Evolutionary conservation across 2,888 invertebrate genomes (phyloP).

Genomic region (Hydropsyche betteni): DNA sequence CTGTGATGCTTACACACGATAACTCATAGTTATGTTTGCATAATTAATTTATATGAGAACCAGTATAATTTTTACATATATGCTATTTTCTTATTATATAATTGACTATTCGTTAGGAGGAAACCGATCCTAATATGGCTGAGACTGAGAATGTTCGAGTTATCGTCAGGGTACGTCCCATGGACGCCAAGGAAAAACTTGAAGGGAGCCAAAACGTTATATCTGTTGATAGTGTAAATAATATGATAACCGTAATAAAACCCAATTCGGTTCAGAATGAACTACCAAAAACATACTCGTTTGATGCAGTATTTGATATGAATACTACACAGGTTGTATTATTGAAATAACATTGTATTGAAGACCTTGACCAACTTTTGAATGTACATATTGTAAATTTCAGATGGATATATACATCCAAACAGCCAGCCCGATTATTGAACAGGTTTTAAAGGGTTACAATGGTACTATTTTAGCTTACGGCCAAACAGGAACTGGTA

Average conservation of each 20-base stretch:
- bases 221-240: conserved; percentile 78
- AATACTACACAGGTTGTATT: conserved; percentile 79
- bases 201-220: conserved; percentile 78
- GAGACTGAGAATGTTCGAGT: conserved; percentile 95
- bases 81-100: background rate
- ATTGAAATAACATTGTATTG: no score
- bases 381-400: conserved; percentile 40
- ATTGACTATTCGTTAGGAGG: conserved; percentile 56
- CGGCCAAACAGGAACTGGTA: conserved; percentile 96
- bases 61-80: background rate
- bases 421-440: conserved; percentile 95
- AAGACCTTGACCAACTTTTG: background rate
- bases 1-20: no score
- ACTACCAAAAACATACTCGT: conserved; percentile 89
- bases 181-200: conserved; percentile 84
- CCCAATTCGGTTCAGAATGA: conserved; percentile 76
- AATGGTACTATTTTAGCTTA: conserved; percentile 94
- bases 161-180: conserved; percentile 92
- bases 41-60: background rate
- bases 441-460: conserved; percentile 95
- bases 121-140: conserved; percentile 64
- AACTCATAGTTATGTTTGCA: background rate
- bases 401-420: conserved; percentile 95
- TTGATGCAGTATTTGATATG: conserved; percentile 92
- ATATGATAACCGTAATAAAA: conserved; percentile 80